Base-by-base conservation (phyloP, 2,113 vertebrate species). In the Poecilia latipinna region DNA sequence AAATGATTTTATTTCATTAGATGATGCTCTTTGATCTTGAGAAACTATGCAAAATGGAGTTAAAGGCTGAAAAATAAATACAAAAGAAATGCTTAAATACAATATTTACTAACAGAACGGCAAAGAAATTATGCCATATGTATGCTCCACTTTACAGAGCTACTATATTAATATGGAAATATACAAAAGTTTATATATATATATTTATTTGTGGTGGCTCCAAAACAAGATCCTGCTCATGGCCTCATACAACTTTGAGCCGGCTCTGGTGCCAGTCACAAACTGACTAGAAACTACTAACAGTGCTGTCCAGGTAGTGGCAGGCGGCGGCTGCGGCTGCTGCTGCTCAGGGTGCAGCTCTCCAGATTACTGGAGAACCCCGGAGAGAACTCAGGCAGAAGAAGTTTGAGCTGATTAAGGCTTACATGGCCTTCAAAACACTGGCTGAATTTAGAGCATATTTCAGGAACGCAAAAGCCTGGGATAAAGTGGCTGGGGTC, bases 351-450 rank as follows among this genome's bases (percentile, higher is more conserved):
- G 74, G 51, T 24, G 62, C 77, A 86, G 68, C 79, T 66, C 60
- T 62, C 31, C 77, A 91, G 84, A 90, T 87, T 82, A 89, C 42
- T 65, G 72, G 74, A 72, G 39, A 57, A 62, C 67, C 61, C 64
- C 17, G 22, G 44, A 86, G 84, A 85, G 79, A 86, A 86, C 33
- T 68, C 70, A 73, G 81, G 82, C 79, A 80, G 77, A 77, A 76
- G 51, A 80, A 87, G 89, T 91, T 88, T 89, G 87, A 91, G 90
- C 84, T 88, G 88, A 91, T 91, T 86, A 89, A 63, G 22, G 62
- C 4, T 74, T 81, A 83, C 81, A 80, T 60, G 37, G 72, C 78
- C 85, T 64, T 68, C 63, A 77, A 83, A 86, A 82, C 61, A 72
- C 65, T 44, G 79, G 76, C 84, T 86, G 62, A 66, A 74, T 80